Percentiles rank a stretch among this genome's conserved stretches.
These are phyloP conservation scores for Aegotheles bennettii DNA, from an alignment of 2,113 vertebrate species.

Conservation along the genomic window DNA sequence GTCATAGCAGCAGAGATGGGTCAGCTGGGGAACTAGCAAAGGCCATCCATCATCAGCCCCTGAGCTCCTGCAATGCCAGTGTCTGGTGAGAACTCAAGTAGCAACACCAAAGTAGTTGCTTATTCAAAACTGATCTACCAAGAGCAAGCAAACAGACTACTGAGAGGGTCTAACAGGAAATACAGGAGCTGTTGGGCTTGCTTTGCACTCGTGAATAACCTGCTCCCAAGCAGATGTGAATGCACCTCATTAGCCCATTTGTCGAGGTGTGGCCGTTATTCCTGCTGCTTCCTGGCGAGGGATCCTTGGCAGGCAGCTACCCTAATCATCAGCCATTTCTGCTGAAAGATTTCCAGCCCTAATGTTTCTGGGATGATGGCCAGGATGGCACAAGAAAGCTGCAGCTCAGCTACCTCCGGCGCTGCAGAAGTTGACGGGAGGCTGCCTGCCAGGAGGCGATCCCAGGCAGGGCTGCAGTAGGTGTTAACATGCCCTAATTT, in stretches of 20 bases:
- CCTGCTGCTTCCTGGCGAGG: background rate
- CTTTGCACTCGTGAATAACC: background rate
- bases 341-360: conserved; percentile 11
- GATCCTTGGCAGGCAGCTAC: background rate
- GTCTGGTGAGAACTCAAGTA: background rate
- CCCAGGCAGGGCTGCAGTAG: background rate
- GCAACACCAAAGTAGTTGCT: background rate
- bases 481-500: background rate
- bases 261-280: background rate
- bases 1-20: background rate
- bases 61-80: background rate
- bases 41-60: background rate
- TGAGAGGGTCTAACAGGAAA: background rate
- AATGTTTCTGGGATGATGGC: background rate
- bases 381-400: background rate
- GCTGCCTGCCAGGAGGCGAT: background rate
- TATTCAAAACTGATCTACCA: background rate
- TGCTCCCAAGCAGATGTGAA: background rate
- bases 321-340: conserved; percentile 16
- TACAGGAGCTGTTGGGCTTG: background rate
- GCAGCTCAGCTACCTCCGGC: background rate
- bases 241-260: conserved; percentile 4
- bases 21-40: background rate
- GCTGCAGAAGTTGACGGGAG: background rate
- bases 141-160: background rate